phyloP scores from a whole-genome alignment of 2,888 invertebrate species.

The Hoplodrina ambigua region DNA sequence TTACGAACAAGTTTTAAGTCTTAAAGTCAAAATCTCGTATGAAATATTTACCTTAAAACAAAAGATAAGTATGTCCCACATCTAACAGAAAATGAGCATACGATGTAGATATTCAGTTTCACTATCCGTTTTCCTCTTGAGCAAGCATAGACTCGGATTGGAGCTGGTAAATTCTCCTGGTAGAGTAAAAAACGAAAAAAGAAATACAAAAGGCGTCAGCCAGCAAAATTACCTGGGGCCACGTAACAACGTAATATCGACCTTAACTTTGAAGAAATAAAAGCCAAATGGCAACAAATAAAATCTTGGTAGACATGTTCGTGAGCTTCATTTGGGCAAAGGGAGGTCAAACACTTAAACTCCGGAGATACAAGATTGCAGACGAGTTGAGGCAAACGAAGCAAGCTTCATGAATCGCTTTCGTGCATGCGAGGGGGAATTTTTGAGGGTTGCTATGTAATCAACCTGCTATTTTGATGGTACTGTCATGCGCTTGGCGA shows the following conservation, averaged over 20 bases:
- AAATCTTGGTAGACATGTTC: constrained; percentile 78
- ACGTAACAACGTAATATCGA: constrained; percentile 67
- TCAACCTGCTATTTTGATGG: constrained; percentile 67
- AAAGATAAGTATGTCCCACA: constrained; percentile 44
- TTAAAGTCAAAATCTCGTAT: constrained; percentile 9
- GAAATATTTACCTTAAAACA: constrained; percentile 24
- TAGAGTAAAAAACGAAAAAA: constrained; percentile 82
- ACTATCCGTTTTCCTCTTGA: constrained; percentile 73
- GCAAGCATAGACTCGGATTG: constrained; percentile 81
- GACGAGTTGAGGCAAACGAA: constrained; percentile 86
- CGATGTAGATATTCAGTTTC: constrained; percentile 69
- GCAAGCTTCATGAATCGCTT: constrained; percentile 85
- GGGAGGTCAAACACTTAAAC: constrained; percentile 88
- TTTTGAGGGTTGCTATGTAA: constrained; percentile 75
- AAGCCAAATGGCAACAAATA: constrained; percentile 68
- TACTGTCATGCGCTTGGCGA: constrained; percentile 46
- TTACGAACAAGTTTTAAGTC: constrained; percentile 24
- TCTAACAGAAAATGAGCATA: constrained; percentile 67
- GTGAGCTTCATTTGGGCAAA: constrained; percentile 87
- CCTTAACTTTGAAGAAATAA: constrained; percentile 70
- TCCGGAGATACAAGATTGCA: constrained; percentile 88
- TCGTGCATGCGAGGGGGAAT: constrained; percentile 80
- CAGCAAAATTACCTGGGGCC: constrained; percentile 70
- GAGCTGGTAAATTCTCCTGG: constrained; percentile 84
- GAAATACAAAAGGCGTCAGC: constrained; percentile 84